Conservation (phyloP, 1,140 invertebrate genomes). For the Centruroides sculpturatus region DNA sequence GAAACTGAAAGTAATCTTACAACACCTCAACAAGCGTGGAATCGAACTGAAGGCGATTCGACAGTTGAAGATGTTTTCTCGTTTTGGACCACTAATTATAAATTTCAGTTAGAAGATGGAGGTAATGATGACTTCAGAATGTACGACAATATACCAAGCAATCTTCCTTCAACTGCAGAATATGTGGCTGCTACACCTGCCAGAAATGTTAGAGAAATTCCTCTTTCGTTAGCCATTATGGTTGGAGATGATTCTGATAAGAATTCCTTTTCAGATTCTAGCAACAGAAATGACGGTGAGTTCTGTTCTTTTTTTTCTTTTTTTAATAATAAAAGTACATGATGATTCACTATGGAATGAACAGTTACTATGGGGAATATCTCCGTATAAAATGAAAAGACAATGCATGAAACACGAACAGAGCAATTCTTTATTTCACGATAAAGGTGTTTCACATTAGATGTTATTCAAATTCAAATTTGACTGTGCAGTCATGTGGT, state of each 20-base stretch:
- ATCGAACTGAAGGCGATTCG: no score
- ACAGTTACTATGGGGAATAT: no score
- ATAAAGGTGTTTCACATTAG: no score
- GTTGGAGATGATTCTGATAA: constrained; percentile 17
- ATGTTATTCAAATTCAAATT: no score
- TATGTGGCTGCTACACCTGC: constrained; percentile 7
- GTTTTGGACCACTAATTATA: not conserved
- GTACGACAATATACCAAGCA: not conserved
- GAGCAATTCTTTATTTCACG: no score
- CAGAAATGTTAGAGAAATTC: constrained; percentile 16
- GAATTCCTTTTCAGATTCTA: not conserved
- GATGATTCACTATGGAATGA: not conserved
- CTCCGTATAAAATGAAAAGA: no score
- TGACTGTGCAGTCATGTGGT: no score
- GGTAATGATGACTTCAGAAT: not conserved
- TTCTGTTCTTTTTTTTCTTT: not conserved
- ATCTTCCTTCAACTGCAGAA: constrained; percentile 3
- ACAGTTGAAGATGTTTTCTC: no score
- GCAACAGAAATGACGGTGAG: constrained; percentile 3
- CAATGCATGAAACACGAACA: no score
- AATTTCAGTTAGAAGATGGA: not conserved
- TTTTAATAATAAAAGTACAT: not conserved
- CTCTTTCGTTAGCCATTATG: constrained; percentile 22
- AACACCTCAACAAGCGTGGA: no score
- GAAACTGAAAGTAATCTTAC: no score